A percentile compares a stretch with the other conserved stretches of the same genome.
phyloP scores from a whole-genome alignment of 2,797 vertebrate species.

The Arctocebus calabarensis region DNA sequence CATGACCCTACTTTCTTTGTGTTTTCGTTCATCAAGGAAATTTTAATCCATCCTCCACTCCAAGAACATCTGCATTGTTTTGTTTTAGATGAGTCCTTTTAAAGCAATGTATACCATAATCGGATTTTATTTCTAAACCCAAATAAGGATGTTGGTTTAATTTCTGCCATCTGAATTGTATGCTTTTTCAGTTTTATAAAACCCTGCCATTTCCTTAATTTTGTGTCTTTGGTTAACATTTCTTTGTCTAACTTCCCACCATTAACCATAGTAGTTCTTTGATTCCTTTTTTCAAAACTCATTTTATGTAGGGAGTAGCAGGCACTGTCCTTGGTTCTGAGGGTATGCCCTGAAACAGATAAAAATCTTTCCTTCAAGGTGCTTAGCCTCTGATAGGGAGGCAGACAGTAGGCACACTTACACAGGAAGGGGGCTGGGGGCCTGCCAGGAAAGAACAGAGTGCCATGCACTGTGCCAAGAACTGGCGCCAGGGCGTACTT shows the following conservation, averaged over 20 bases:
- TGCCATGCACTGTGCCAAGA: too few species aligned
- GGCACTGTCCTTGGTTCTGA: neutral
- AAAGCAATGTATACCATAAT: neutral
- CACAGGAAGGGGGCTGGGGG: neutral
- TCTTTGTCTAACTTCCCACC: neutral
- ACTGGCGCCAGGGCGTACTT: neutral
- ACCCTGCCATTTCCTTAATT: neutral
- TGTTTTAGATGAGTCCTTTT: constrained; percentile 6
- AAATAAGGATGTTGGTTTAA: constrained; percentile 12
- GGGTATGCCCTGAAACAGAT: neutral
- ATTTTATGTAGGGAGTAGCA: neutral
- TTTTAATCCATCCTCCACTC: neutral
- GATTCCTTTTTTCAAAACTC: constrained; percentile 11
- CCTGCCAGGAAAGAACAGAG: neutral
- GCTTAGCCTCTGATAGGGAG: neutral
- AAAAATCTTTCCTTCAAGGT: neutral
- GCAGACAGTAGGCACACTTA: neutral
- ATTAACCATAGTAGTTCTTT: neutral
- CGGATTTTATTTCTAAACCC: constrained; percentile 38
- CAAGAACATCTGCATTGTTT: neutral
- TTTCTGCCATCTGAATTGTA: constrained; percentile 7
- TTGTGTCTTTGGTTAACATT: neutral
- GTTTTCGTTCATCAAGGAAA: neutral
- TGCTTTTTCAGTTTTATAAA: constrained; percentile 15
- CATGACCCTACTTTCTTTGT: neutral